Evolutionary conservation across 2,888 invertebrate species (phyloP).

Genomic region (Elaeidobius kamerunicus): DNA sequence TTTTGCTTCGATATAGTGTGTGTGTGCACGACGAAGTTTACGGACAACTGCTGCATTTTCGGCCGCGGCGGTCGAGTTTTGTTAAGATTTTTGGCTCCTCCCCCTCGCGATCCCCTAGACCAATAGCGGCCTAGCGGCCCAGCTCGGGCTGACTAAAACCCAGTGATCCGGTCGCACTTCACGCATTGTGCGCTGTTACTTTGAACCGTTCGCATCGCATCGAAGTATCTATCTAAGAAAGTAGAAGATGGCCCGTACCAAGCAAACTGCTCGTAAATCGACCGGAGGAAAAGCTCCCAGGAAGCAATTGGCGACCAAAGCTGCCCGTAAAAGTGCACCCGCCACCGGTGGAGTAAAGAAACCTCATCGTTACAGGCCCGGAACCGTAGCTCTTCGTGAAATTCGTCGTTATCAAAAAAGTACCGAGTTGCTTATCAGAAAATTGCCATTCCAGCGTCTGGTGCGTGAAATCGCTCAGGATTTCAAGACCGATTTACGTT

Average conservation of each 20-base stretch:
- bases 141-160: neutral
- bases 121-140: too few species aligned
- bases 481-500: constrained; percentile 94
- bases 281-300: constrained; percentile 96
- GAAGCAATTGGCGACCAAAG: constrained; percentile 91
- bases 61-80: too few species aligned
- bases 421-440: constrained; percentile 92
- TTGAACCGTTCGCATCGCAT: too few species aligned
- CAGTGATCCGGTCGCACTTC: constrained; percentile 71
- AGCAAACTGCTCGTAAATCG: constrained; percentile 96
- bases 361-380: constrained; percentile 94
- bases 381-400: constrained; percentile 95
- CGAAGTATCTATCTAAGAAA: too few species aligned
- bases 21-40: too few species aligned
- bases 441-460: constrained; percentile 92
- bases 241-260: constrained; percentile 98
- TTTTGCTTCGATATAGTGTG: too few species aligned
- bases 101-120: too few species aligned
- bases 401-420: constrained; percentile 96
- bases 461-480: constrained; percentile 97
- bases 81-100: too few species aligned
- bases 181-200: too few species aligned
- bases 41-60: too few species aligned
- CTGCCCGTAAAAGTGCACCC: constrained; percentile 91
- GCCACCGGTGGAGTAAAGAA: constrained; percentile 95